Evolutionary conservation across 2,797 vertebrate species (phyloP), one percentile per base, ranked within the genome.

Genomic region (Melanotaenia nigrans): DNA sequence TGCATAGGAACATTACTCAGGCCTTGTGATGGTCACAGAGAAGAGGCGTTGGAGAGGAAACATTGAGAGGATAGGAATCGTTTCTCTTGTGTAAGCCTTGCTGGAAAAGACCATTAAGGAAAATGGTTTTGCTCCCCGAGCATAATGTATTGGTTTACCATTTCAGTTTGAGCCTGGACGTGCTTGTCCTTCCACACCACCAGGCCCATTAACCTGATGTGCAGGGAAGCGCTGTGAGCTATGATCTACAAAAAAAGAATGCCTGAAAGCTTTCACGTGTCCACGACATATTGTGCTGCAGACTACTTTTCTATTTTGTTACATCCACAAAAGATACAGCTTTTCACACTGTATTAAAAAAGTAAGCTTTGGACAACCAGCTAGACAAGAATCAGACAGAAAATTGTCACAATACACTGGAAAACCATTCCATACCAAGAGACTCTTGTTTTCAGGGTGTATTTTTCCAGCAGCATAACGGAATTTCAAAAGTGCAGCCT

Each of bases 311-410:
- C 92, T 94, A 90, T 85, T 90, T 91, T 91, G 90, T 93, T 92
- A 94, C 91, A 86, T 91, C 92, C 92, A 93, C 91, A 89, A 93
- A 90, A 92, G 80, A 93, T 91, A 93, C 92, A 93, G 91, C 79
- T 92, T 93, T 85, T 92, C 79, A 91, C 87, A 89, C 91, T 93
- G 92, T 93, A 92, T 92, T 89, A 33, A 89, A 90, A 89, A 93
- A 93, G 90, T 92, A 95, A 92, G 94, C 95, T 95, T 95, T 94
- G 94, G 93, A 95, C 94, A 94, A 94, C 91, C 92, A 94, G 94
- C 94, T 92, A 94, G 91, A 94, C 93, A 87, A 93, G 89, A 94
- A 94, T 93, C 79, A 91, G 91, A 94, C 92, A 90, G 35, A 83
- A 90, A 90, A 89, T 90, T 88, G 92, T 94, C 92, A 93, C 92